A percentile compares a stretch with the other conserved stretches of the same genome.
Evolutionary conservation across 2,888 invertebrate species (phyloP).

Genomic region (Nomada fucata): DNA sequence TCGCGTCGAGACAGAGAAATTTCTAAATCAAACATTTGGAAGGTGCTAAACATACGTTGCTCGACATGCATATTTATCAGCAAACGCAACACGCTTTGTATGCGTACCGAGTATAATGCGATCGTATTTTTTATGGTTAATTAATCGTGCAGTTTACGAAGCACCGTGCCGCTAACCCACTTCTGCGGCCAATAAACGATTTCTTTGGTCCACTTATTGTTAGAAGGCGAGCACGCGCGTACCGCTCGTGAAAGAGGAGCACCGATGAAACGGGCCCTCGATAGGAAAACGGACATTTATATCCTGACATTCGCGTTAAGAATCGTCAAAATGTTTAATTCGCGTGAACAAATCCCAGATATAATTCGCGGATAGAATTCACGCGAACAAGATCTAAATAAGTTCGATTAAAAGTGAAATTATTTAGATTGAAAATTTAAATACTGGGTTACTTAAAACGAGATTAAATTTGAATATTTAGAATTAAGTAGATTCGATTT

Average conservation of each 20-base stretch:
- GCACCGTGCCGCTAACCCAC: conserved; percentile 67
- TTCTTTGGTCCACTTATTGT: conserved; percentile 71
- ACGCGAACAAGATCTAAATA: neutral
- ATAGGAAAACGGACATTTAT: conserved; percentile 14
- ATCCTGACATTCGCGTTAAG: conserved; percentile 11
- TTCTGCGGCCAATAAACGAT: conserved; percentile 66
- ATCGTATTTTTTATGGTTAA: conserved; percentile 62
- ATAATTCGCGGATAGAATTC: neutral
- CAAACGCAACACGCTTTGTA: conserved; percentile 19
- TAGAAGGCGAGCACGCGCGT: conserved; percentile 32
- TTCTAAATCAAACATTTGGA: neutral
- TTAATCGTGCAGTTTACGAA: conserved; percentile 64
- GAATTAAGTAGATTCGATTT: too few species aligned
- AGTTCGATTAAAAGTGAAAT: neutral
- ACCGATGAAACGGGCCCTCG: conserved; percentile 33
- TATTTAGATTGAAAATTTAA: too few species aligned
- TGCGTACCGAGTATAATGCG: conserved; percentile 29
- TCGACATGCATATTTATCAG: neutral
- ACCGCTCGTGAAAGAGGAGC: conserved; percentile 46
- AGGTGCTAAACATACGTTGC: too few species aligned
- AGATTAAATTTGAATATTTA: too few species aligned
- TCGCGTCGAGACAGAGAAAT: too few species aligned
- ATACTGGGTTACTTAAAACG: too few species aligned
- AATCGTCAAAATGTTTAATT: too few species aligned
- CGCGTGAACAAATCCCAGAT: too few species aligned